Conservation (phyloP, 2,113 vertebrate species). For the Solea solea region DNA sequence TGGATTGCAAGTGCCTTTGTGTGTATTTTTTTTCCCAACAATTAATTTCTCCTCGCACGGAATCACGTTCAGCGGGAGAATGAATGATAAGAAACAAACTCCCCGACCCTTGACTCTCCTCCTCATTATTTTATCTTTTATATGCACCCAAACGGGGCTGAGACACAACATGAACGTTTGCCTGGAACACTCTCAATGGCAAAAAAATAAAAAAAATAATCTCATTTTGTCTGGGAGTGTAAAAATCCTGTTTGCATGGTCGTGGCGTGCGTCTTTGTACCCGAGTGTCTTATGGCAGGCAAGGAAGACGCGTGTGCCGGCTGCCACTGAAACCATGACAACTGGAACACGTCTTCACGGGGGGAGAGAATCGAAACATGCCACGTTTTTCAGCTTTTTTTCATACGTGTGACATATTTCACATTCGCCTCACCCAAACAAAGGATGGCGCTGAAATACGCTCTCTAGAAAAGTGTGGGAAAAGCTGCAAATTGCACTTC, state of each 20-base stretch:
- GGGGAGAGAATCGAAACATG: conserved; percentile 39
- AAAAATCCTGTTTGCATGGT: conserved; percentile 79
- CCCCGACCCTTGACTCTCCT: conserved; percentile 47
- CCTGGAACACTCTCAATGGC: conserved; percentile 70
- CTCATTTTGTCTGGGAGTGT: conserved; percentile 76
- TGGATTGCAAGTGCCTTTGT: conserved; percentile 34
- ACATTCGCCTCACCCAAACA: conserved; percentile 20
- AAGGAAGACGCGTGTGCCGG: conserved; percentile 36
- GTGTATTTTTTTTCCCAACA: conserved; percentile 54
- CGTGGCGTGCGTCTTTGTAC: conserved; percentile 66
- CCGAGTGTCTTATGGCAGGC: conserved; percentile 64
- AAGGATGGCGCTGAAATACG: conserved; percentile 4
- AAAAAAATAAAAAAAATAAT: conserved; percentile 73
- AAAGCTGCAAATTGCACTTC: conserved; percentile 8
- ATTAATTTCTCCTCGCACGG: conserved; percentile 52
- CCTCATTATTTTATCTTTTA: conserved; percentile 31
- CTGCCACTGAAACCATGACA: conserved; percentile 56
- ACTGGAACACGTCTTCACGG: conserved; percentile 61
- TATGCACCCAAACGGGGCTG: conserved; percentile 13
- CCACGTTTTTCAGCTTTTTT: conserved; percentile 28
- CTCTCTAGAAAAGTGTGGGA: conserved; percentile 1
- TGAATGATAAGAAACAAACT: conserved; percentile 55
- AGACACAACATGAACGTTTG: conserved; percentile 59
- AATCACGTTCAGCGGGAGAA: conserved; percentile 20
- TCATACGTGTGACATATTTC: conserved; percentile 54